phyloP scores from a whole-genome alignment of 2,888 invertebrate genomes.

The Eledona agricola region DNA sequence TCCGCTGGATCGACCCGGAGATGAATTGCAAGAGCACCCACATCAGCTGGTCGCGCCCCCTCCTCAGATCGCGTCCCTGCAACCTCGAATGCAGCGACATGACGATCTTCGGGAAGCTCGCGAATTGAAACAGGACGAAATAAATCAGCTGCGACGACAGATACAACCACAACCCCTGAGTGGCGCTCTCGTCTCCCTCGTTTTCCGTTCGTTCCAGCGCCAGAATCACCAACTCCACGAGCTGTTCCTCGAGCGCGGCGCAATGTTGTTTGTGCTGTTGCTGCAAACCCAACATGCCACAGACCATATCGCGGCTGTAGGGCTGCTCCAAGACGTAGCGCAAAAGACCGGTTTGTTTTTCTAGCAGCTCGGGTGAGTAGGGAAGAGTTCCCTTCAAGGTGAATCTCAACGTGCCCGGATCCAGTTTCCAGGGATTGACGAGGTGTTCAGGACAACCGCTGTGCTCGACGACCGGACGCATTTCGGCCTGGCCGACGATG shows the following conservation, averaged over 20 bases:
- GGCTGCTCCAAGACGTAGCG: constrained; percentile 94
- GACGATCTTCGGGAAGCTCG: constrained; percentile 92
- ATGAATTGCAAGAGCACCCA: constrained; percentile 98
- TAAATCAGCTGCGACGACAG: constrained; percentile 94
- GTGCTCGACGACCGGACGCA: constrained; percentile 94
- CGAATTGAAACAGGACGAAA: constrained; percentile 93
- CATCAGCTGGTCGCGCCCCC: constrained; percentile 98
- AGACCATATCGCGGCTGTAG: constrained; percentile 96
- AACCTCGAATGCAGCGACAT: constrained; percentile 81
- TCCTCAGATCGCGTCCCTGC: constrained; percentile 74
- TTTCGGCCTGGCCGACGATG: constrained; percentile 86
- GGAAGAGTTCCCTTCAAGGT: constrained; percentile 81
- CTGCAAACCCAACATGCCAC: constrained; percentile 91
- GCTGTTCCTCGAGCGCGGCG: constrained; percentile 88
- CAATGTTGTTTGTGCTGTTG: constrained; percentile 81
- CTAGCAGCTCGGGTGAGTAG: constrained; percentile 85
- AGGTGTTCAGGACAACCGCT: constrained; percentile 90
- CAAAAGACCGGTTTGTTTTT: constrained; percentile 87
- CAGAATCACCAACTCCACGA: constrained; percentile 88
- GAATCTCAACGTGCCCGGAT: constrained; percentile 80
- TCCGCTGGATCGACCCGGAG: constrained; percentile 94
- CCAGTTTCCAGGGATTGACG: constrained; percentile 93
- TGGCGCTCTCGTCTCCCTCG: constrained; percentile 67
- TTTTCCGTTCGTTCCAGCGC: constrained; percentile 93
- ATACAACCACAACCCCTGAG: constrained; percentile 91